These are phyloP conservation scores for Drosophila jambulina DNA, from an alignment of 1,140 invertebrate genomes.

Conservation along the genomic window DNA sequence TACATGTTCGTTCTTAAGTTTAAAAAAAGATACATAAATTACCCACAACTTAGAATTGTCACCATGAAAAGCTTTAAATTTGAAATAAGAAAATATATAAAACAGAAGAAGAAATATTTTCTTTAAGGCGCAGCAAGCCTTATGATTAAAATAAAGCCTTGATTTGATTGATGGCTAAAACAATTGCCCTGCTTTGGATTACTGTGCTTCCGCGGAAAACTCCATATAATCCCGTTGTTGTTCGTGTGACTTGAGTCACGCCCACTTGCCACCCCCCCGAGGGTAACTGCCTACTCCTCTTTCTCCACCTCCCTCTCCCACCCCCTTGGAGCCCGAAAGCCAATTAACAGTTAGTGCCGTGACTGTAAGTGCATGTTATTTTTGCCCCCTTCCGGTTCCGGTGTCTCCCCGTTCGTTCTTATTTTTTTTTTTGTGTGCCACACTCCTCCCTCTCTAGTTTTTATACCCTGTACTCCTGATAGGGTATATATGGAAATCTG, in stretches of 20 bases:
- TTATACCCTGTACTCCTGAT: neutral
- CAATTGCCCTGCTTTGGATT: constrained; percentile 22
- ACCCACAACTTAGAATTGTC: neutral
- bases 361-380: constrained; percentile 44
- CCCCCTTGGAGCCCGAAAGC: constrained; percentile 29
- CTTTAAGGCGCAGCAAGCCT: neutral
- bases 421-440: neutral
- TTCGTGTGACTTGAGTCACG: constrained; percentile 15
- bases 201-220: constrained; percentile 13
- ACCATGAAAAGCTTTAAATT: neutral
- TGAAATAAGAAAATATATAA: neutral
- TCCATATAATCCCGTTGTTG: constrained; percentile 14
- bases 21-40: neutral
- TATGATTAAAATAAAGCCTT: constrained; percentile 22
- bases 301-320: neutral
- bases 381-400: constrained; percentile 24
- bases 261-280: neutral
- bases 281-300: neutral
- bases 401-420: constrained; percentile 12
- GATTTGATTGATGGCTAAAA: constrained; percentile 27
- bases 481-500: neutral
- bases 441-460: neutral
- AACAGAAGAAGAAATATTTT: neutral
- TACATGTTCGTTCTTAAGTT: neutral
- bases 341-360: constrained; percentile 66